Percentiles rank a stretch among this genome's conserved stretches.
Evolutionary conservation across 1,140 invertebrate genomes (phyloP).

Genomic region (Cephus cinctus): DNA sequence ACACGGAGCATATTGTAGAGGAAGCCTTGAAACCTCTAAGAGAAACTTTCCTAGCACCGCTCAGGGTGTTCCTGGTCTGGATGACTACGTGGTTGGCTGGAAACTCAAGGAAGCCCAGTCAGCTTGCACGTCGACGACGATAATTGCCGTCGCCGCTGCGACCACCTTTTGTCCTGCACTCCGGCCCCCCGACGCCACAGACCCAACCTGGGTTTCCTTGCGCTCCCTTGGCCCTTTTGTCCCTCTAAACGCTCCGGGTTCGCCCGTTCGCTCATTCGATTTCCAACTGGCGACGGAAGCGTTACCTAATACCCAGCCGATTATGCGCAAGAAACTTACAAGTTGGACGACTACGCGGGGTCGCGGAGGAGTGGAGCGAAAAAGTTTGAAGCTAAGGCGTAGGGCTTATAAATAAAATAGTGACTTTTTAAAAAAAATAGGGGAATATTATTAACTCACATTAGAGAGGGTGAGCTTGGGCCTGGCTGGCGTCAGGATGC

Average conservation of each 20-base stretch:
- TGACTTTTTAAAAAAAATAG: constrained; percentile 41
- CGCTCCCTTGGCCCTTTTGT: constrained; percentile 33
- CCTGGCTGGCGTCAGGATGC: constrained; percentile 6
- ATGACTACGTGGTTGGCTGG: constrained; percentile 40
- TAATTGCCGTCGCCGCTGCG: constrained; percentile 40
- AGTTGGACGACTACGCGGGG: constrained; percentile 3
- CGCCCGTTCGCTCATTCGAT: no score
- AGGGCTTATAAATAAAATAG: constrained; percentile 45
- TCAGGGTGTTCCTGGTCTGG: constrained; percentile 38
- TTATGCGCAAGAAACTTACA: constrained; percentile 17
- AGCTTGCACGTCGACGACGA: constrained; percentile 39
- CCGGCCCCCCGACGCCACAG: no score
- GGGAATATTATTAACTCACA: constrained; percentile 47
- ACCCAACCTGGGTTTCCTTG: constrained; percentile 35
- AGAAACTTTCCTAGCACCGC: no score
- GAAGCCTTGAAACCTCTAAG: no score
- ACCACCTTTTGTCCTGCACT: constrained; percentile 42
- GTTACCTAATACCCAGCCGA: constrained; percentile 33
- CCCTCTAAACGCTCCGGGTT: no score
- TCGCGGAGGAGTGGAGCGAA: not conserved
- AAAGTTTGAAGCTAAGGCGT: not conserved
- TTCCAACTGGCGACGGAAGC: constrained; percentile 25
- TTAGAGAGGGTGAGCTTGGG: constrained; percentile 33
- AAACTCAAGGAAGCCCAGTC: constrained; percentile 50
- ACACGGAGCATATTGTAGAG: constrained; percentile 30